These are phyloP conservation scores for Myrmecophaga tridactyla DNA, from an alignment of 2,113 vertebrate species.

Conservation along the genomic window DNA sequence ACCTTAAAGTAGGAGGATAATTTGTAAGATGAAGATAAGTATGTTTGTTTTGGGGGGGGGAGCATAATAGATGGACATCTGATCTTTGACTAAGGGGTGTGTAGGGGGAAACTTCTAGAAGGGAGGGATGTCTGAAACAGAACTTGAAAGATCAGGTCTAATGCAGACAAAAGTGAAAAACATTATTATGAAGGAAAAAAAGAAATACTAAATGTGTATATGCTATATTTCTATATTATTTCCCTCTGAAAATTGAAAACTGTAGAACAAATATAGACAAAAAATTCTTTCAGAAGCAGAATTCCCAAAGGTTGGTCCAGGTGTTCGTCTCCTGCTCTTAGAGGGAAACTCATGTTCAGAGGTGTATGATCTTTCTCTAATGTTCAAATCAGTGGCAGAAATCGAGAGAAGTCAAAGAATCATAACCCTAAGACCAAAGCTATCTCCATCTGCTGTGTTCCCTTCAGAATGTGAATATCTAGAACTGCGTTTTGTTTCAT, in stretches of 20 bases:
- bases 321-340: not conserved
- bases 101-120: not conserved
- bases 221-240: not conserved
- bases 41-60: not conserved
- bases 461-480: not conserved
- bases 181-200: not conserved
- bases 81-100: not conserved
- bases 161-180: not conserved
- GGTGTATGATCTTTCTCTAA: not conserved
- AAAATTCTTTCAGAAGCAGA: constrained; percentile 18
- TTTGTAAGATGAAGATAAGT: not conserved
- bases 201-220: not conserved
- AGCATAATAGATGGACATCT: not conserved
- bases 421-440: not conserved
- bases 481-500: not conserved
- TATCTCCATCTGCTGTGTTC: not conserved
- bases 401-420: not conserved
- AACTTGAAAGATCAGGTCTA: not conserved
- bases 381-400: not conserved
- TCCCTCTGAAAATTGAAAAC: not conserved
- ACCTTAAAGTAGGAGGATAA: not conserved
- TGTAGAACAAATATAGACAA: not conserved
- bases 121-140: not conserved
- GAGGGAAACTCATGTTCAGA: not conserved
- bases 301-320: not conserved